Conservation (phyloP, 2,797 vertebrate genomes). For the Hapalemur alaotrensis region DNA sequence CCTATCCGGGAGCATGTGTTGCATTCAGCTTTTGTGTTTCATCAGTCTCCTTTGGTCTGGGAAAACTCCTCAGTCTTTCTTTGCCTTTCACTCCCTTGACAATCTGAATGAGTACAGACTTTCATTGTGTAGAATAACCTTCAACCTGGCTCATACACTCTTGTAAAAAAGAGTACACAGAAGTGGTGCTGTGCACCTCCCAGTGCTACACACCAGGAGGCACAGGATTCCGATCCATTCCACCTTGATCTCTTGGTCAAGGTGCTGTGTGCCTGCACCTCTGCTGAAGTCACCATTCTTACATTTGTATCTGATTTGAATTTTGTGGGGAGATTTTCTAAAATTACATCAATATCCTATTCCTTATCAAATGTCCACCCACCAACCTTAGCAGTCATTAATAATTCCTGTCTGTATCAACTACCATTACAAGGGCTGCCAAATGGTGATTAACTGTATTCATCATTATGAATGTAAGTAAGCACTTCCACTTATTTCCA, state of each 20-base stretch:
- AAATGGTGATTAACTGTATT: not conserved
- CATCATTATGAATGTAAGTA: not conserved
- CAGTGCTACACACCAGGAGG: not conserved
- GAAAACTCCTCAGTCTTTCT: not conserved
- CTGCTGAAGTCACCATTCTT: not conserved
- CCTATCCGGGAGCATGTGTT: rapidly evolving
- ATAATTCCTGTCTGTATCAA: not conserved
- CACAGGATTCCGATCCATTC: rapidly evolving
- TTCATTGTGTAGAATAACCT: not conserved
- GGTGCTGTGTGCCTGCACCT: not conserved
- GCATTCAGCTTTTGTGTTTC: not conserved
- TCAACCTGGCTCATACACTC: not conserved
- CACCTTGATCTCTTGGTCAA: not conserved
- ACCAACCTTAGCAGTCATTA: not conserved
- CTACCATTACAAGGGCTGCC: not conserved
- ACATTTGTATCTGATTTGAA: not conserved
- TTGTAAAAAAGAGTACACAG: not conserved
- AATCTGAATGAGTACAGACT: not conserved
- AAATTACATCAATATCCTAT: not conserved
- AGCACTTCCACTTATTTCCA: not conserved
- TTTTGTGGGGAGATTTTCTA: not conserved
- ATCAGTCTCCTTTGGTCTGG: no score
- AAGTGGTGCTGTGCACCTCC: not conserved
- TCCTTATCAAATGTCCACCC: not conserved
- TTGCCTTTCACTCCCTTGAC: not conserved